Percentiles rank a stretch among this genome's conserved stretches.
These are phyloP conservation scores for Amblyjoppa fuscipennis DNA, from an alignment of 2,888 invertebrate species.

Conservation along the genomic window DNA sequence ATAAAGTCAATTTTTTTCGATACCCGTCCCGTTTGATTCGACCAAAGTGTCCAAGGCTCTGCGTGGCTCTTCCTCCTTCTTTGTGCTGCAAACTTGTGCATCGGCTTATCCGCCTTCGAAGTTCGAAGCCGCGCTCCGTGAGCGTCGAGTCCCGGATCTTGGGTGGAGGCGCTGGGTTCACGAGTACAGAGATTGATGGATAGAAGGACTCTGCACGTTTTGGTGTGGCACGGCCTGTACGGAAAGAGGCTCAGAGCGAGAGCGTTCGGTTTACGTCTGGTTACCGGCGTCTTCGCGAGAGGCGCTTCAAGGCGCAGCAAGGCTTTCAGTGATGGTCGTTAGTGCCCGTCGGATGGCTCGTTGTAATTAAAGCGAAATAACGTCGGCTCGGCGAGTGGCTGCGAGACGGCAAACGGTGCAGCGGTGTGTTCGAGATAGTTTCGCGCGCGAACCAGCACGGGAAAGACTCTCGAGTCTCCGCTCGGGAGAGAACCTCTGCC, in stretches of 20 bases:
- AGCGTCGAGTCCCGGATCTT: constrained; percentile 10
- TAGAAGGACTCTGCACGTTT: constrained; percentile 17
- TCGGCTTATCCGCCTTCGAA: constrained; percentile 42
- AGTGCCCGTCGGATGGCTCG: constrained; percentile 45
- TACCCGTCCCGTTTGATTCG: not conserved
- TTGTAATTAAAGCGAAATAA: constrained; percentile 62
- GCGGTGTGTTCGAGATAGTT: constrained; percentile 2
- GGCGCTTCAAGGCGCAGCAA: not conserved
- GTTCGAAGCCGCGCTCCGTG: constrained; percentile 12
- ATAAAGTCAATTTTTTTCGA: not conserved
- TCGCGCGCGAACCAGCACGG: not conserved
- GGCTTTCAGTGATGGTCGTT: constrained; percentile 10
- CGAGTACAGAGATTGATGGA: constrained; percentile 15
- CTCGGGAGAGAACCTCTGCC: constrained; percentile 12
- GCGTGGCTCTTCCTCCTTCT: not conserved
- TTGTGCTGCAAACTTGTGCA: constrained; percentile 35
- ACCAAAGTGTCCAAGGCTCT: not conserved
- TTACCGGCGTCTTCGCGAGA: constrained; percentile 29
- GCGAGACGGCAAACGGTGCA: not conserved
- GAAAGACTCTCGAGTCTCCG: constrained; percentile 16
- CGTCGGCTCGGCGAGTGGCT: constrained; percentile 6
- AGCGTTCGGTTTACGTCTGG: constrained; percentile 25
- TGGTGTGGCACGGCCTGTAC: not conserved
- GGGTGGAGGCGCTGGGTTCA: not conserved
- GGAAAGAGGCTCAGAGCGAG: constrained; percentile 6